Evolutionary conservation across 2,113 vertebrate genomes (phyloP), one percentile per base, ranked within the genome.

Genomic region (Pitta sordida): DNA sequence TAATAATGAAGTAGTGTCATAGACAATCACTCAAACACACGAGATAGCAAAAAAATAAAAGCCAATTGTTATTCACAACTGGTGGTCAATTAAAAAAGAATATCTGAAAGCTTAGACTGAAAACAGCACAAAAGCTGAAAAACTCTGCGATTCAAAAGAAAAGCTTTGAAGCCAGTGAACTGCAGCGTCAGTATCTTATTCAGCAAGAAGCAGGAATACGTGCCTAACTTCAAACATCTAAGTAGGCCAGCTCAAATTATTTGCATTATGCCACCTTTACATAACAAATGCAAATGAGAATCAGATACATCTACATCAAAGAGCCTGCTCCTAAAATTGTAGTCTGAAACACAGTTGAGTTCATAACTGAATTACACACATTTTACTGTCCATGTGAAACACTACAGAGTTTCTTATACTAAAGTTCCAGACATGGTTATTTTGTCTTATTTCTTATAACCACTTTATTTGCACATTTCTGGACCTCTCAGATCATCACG

Each of bases 271-370:
- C 58, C 27, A 94, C 30, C 44, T 87, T 78, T 56, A 56, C 18
- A 64, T 79, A 82, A 71, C 84, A 94, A 62, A 84, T 70, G 76
- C 29, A 93, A 93, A 92, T 67, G 26, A 85, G 49, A 74, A 92
- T 69, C 51, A 49, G n/a, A 70, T 39, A 60, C 7, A 53, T 21
- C n/a, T 48, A 78, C 84, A 88, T 92, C 94, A 92, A 94, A 92
- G 76, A 86, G 10, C 13, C 46, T 43, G 12, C 37, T 83, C 68
- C 46, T 75, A 39, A 37, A 86, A 71, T 9, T 51, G 37, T 7
- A 39, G 17, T 71, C n/a, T 51, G 64, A 80, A 86, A 58, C n/a
- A 41, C 3, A 18, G n/a, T n/a, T 44, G 73, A 67, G 11, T 17
- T 77, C 29, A 30, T 63, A 37, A n/a, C 51, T 80, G 46, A 91